Evolutionary conservation across 1,140 invertebrate genomes (phyloP), one percentile per base, ranked within the genome.

Genomic region (Colletes latitarsis): DNA sequence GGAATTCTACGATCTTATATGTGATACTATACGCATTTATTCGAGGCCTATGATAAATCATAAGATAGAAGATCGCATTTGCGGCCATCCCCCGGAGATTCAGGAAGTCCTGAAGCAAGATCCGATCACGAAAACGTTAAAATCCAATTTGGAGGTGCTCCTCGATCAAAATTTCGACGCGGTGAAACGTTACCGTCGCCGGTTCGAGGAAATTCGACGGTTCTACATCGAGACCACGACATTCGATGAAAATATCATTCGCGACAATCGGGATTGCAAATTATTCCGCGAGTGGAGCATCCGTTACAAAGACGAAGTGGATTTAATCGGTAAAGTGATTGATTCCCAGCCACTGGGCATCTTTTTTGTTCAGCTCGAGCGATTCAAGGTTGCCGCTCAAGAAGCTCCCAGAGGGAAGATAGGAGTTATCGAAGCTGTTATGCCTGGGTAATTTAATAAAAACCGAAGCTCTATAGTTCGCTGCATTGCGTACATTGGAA

Each of bases 31-130:
- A 8, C 55, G 4, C 14, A 14, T 52, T 66, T 15, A 58, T 75
- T 94, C 90, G 67, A 97, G 96, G 79, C 96, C 96, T 0, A 94
- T 96, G 19, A 96, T 97, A 64, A 96, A 97, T 94, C 95, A 95
- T 21, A 96, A 96, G 90, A 94, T 95, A 88, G 95, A 96, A 85
- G 94, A 96, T 64, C 95, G 95, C 88, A 94, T 95, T 0, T 95
- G 95, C 64, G 95, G 95, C 2, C 92, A 94, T 46, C 95, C 96
- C 0, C 96, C 96, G 0, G 94, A 94, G 69, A 90, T 97, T 10
- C 88, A 93, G 43, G 94, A 94, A 77, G 94, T 97, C 8, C 93
- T 97, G 89, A 94, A 95, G 57, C 94, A 95, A 82, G 96, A 97
- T 91, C 92, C 93, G 58, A 84, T 94, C 30, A 92, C 97, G 82